Evolutionary conservation across 2,113 vertebrate species (phyloP).

Genomic region (Forbesichthys agassizii): DNA sequence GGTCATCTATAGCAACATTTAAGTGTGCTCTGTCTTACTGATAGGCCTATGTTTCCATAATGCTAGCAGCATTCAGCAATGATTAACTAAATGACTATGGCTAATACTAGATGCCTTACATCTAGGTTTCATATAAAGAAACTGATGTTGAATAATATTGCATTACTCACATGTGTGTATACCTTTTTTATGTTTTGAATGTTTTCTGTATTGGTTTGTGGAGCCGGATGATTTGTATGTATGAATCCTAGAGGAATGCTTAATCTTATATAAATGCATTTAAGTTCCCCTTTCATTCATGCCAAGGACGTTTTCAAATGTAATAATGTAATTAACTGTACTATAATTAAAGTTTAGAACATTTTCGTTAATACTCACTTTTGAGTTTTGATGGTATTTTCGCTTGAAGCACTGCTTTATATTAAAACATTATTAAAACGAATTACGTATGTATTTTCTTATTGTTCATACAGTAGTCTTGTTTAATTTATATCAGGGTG

Average conservation of each 20-base stretch:
- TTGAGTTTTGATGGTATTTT: slow-evolving; percentile 6
- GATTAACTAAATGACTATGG: background rate
- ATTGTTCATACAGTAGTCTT: too few relatives aligned
- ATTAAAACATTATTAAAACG: background rate
- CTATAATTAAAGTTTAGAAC: background rate
- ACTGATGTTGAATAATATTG: background rate
- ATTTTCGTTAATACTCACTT: slow-evolving; percentile 15
- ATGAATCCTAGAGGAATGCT: background rate
- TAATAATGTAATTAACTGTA: background rate
- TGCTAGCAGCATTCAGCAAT: background rate
- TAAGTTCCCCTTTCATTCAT: slow-evolving; percentile 1
- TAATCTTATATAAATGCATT: slow-evolving; percentile 8
- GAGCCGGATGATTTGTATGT: background rate
- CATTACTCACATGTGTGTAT: background rate
- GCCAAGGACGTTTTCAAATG: background rate
- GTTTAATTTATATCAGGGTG: too few relatives aligned
- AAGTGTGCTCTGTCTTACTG: background rate
- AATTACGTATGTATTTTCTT: too few relatives aligned
- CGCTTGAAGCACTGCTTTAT: background rate
- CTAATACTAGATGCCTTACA: slow-evolving; percentile 20
- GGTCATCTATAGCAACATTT: slow-evolving; percentile 43
- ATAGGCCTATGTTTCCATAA: slow-evolving; percentile 10
- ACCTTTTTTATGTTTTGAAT: background rate
- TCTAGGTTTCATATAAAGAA: background rate
- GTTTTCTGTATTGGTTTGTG: slow-evolving; percentile 3